These are phyloP conservation scores for Hetaerina titia DNA, from an alignment of 2,888 invertebrate species.

Conservation along the genomic window DNA sequence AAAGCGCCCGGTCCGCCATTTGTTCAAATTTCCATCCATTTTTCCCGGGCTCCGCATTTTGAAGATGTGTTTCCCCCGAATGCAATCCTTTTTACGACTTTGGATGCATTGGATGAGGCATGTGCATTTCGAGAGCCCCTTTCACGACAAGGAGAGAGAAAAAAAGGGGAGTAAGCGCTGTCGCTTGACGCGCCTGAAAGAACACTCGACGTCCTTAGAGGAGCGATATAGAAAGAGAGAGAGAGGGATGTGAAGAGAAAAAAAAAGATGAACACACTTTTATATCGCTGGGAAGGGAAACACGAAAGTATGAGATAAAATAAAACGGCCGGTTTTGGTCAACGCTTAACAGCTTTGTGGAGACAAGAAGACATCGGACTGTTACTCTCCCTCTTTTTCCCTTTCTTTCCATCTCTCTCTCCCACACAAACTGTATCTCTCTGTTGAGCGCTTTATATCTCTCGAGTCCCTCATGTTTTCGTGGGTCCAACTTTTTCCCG, in stretches of 20 bases:
- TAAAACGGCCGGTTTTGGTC: conserved; percentile 11
- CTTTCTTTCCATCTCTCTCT: neutral
- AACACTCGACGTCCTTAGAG: neutral
- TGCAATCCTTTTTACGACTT: conserved; percentile 22
- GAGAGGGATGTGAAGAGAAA: neutral
- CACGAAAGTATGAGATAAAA: neutral
- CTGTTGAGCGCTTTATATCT: neutral
- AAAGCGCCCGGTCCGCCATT: neutral
- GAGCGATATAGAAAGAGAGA: neutral
- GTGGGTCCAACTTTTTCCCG: neutral
- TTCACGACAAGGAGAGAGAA: neutral
- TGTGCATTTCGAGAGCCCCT: conserved; percentile 15
- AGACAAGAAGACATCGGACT: neutral
- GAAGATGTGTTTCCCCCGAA: conserved; percentile 22
- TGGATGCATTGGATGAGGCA: conserved; percentile 39
- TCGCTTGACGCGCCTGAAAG: conserved; percentile 21
- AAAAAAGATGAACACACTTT: conserved; percentile 5
- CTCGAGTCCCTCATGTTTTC: neutral
- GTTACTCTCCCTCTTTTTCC: neutral
- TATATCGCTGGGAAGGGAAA: neutral
- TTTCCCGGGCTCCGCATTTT: conserved; percentile 29
- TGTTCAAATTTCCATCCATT: conserved; percentile 6
- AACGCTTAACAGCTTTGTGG: neutral
- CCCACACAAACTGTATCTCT: neutral
- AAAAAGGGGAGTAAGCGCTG: neutral